phyloP scores from a whole-genome alignment of 2,888 invertebrate species.

The Dryadula phaetusa region DNA sequence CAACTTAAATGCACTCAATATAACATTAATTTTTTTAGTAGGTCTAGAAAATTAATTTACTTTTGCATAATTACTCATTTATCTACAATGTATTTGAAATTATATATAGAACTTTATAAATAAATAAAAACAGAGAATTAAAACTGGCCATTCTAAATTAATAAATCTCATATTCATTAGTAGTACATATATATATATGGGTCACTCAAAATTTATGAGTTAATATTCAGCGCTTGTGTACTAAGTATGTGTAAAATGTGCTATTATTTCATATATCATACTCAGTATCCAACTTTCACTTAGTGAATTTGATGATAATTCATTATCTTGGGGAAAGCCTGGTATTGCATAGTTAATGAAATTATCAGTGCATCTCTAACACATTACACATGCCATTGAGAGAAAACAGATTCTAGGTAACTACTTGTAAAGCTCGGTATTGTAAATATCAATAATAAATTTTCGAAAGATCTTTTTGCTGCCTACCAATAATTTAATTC shows the following conservation, averaged over 20 bases:
- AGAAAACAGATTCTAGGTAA: slow-evolving; percentile 34
- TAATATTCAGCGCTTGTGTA: slow-evolving; percentile 1
- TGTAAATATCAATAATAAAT: slow-evolving; percentile 14
- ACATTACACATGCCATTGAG: slow-evolving; percentile 40
- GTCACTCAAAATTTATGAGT: slow-evolving; percentile 3
- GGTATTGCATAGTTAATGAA: slow-evolving; percentile 53
- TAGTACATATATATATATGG: neutral
- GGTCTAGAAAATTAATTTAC: neutral
- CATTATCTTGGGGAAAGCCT: slow-evolving; percentile 50
- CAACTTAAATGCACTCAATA: too few relatives aligned
- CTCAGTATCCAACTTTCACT: slow-evolving; percentile 49
- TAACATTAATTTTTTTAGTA: too few relatives aligned
- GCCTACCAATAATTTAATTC: slow-evolving; percentile 22
- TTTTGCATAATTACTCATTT: neutral
- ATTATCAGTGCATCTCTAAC: slow-evolving; percentile 69
- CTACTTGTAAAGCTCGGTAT: neutral
- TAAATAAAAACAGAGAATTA: neutral
- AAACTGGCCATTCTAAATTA: neutral
- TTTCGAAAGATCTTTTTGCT: slow-evolving; percentile 1
- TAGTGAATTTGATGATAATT: slow-evolving; percentile 48
- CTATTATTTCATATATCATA: slow-evolving; percentile 29
- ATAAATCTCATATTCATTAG: neutral
- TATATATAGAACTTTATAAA: too few relatives aligned
- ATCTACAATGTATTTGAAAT: neutral
- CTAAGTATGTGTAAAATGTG: slow-evolving; percentile 12